Percentiles rank a stretch among this genome's conserved stretches.
phyloP scores from a whole-genome alignment of 2,888 invertebrate genomes.

The Drosophila nr. perissopoda region DNA sequence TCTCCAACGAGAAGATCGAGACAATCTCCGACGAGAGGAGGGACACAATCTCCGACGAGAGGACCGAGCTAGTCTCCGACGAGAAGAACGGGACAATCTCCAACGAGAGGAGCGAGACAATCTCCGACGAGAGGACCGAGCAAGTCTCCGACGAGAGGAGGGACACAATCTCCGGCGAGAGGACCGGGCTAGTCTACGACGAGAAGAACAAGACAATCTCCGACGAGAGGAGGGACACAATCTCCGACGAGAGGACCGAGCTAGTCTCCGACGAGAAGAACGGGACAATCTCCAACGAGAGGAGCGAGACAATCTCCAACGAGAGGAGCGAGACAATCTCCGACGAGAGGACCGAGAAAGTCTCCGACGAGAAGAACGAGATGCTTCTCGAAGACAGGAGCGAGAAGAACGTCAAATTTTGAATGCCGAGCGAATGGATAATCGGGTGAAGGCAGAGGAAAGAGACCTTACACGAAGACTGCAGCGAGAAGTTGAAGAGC shows the following conservation, averaged over 20 bases:
- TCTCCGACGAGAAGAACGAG: background rate
- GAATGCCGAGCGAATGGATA: slow-evolving; percentile 1
- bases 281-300: background rate
- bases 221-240: background rate
- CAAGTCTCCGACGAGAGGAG: background rate
- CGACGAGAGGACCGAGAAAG: background rate
- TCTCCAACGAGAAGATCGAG: background rate
- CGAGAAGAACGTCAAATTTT: background rate
- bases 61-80: background rate
- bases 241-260: background rate
- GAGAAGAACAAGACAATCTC: background rate
- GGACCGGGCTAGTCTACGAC: background rate
- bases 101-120: background rate
- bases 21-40: background rate
- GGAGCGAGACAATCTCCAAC: background rate
- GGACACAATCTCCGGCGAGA: background rate
- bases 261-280: background rate
- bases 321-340: background rate
- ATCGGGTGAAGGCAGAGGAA: background rate
- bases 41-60: background rate
- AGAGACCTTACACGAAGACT: background rate
- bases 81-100: background rate
- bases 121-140: background rate
- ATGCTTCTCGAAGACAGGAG: background rate
- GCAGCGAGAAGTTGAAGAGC: background rate